Percentiles rank a stretch among this genome's conserved stretches.
phyloP scores from a whole-genome alignment of 2,113 vertebrate species.

The Pterophyllum scalare region DNA sequence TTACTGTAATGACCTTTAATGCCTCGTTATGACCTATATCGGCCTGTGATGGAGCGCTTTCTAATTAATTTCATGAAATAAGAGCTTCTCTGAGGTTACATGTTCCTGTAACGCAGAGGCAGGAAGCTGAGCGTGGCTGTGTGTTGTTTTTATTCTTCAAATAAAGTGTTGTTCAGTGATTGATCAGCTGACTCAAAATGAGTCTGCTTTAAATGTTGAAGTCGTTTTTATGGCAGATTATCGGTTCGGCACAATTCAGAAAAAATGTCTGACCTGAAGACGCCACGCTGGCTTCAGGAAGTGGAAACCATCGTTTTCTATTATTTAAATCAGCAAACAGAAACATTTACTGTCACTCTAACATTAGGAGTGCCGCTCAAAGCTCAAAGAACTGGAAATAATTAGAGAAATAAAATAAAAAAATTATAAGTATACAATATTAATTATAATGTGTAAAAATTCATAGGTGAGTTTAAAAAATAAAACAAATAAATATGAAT shows the following conservation, averaged over 20 bases:
- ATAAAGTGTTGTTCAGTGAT: fast-evolving
- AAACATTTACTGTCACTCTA: neutral
- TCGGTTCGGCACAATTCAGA: fast-evolving
- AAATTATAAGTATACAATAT: neutral
- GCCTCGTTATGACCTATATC: slow-evolving; percentile 57
- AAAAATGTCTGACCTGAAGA: neutral
- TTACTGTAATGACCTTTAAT: slow-evolving; percentile 58
- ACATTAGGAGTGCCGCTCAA: neutral
- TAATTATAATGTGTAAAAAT: neutral
- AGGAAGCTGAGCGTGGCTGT: neutral
- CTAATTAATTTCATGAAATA: slow-evolving; percentile 56
- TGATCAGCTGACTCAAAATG: neutral
- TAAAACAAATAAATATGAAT: neutral
- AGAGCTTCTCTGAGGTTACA: slow-evolving; percentile 43
- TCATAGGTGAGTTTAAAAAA: too few relatives aligned
- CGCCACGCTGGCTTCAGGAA: too few relatives aligned
- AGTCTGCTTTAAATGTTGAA: neutral
- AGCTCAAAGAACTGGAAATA: neutral
- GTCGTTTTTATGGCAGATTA: neutral
- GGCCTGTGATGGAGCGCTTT: slow-evolving; percentile 37
- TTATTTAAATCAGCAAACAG: neutral
- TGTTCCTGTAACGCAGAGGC: neutral
- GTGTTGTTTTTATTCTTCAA: fast-evolving
- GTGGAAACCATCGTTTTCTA: fast-evolving
- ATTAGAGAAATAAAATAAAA: neutral